These are phyloP conservation scores for Coenonympha glycerion DNA, from an alignment of 2,888 invertebrate species.

Conservation along the genomic window DNA sequence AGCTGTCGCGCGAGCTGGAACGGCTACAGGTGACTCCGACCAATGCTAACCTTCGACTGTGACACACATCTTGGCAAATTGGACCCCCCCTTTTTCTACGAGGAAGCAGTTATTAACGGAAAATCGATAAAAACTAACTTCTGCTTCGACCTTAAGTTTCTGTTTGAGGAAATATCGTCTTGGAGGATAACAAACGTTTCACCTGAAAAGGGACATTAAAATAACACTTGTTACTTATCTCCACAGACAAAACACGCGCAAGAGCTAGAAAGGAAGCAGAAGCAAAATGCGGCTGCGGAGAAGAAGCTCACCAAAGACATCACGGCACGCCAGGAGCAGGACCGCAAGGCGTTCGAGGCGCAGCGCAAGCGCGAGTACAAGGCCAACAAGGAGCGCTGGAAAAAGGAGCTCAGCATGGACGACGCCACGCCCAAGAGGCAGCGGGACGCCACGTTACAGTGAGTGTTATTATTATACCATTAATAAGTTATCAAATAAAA, in stretches of 20 bases:
- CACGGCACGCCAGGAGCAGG: constrained; percentile 89
- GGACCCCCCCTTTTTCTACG: too few species aligned
- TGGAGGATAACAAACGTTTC: too few species aligned
- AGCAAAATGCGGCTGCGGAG: constrained; percentile 91
- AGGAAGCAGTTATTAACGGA: too few species aligned
- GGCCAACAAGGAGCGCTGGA: constrained; percentile 97
- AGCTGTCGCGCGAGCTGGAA: constrained; percentile 94
- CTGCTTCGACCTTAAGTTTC: too few species aligned
- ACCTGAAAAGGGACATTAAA: too few species aligned
- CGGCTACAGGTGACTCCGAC: constrained; percentile 89
- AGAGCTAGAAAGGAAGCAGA: constrained; percentile 86
- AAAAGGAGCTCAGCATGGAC: constrained; percentile 93
- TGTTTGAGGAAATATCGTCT: too few species aligned
- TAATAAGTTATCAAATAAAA: too few species aligned
- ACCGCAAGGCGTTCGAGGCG: constrained; percentile 91
- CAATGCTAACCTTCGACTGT: too few species aligned
- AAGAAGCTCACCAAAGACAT: constrained; percentile 96
- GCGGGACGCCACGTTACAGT: constrained; percentile 91
- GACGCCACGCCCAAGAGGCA: constrained; percentile 94
- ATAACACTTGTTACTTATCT: neutral
- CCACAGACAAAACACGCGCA: constrained; percentile 82
- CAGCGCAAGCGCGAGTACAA: constrained; percentile 98
- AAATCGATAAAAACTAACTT: too few species aligned
- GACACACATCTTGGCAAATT: too few species aligned
- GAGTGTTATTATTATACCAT: constrained; percentile 39